Conservation (phyloP, 2,797 vertebrate genomes). For the Mormyrops boulengeri region DNA sequence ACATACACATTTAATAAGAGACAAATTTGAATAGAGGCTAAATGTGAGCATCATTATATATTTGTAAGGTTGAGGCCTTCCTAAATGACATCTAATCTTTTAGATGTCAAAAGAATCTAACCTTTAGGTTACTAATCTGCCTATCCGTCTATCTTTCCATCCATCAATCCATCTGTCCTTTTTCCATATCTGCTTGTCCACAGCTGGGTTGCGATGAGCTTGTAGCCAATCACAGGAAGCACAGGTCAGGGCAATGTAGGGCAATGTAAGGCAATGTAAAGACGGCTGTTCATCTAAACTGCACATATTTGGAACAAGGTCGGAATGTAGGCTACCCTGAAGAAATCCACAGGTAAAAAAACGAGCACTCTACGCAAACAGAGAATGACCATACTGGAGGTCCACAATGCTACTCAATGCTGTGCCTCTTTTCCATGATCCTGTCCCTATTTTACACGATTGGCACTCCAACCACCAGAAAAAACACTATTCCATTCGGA, state of each 20-base stretch:
- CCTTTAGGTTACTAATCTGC: not conserved
- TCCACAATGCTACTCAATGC: not conserved
- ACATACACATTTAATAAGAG: not conserved
- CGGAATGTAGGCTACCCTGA: not conserved
- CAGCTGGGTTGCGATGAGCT: not conserved
- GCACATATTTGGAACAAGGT: not conserved
- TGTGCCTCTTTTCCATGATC: not conserved
- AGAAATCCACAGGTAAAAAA: not conserved
- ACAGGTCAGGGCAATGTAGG: not conserved
- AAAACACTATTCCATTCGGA: too few relatives aligned
- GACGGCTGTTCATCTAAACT: not conserved
- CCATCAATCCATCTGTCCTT: not conserved
- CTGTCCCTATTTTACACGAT: not conserved
- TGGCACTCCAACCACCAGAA: not conserved
- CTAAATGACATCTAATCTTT: not conserved
- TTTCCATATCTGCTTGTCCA: not conserved
- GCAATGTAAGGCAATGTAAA: not conserved
- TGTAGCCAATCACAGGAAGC: not conserved
- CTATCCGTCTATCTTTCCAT: not conserved
- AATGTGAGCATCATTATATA: not conserved
- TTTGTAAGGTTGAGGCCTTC: not conserved
- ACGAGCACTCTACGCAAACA: not conserved
- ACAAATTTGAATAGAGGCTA: not conserved
- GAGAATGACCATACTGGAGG: not conserved
- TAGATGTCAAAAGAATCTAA: not conserved